Conservation (phyloP, 2,113 vertebrate genomes). For the Drymodes brunneopygia region DNA sequence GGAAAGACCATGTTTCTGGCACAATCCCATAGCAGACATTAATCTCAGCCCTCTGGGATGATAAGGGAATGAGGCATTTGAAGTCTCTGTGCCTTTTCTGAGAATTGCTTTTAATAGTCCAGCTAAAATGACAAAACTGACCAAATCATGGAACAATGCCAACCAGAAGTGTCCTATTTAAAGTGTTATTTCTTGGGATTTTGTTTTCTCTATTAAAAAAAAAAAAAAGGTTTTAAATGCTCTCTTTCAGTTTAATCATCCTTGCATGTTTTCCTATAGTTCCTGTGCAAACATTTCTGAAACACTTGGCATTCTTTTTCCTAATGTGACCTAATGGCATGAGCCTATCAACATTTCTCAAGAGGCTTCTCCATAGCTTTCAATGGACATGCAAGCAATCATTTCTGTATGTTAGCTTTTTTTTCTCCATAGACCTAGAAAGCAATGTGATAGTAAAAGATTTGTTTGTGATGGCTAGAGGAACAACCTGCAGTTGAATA, state of each 20-base stretch:
- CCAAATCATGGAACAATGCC: not conserved
- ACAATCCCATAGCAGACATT: slow-evolving; percentile 52
- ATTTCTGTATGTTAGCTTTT: not conserved
- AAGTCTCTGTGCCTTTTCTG: slow-evolving; percentile 10
- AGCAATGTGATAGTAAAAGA: not conserved
- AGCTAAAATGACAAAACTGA: slow-evolving; percentile 2
- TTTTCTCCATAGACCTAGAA: not conserved
- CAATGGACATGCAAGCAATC: not conserved
- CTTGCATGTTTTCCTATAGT: not conserved
- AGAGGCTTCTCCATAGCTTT: not conserved
- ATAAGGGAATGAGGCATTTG: slow-evolving; percentile 17
- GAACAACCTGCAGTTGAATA: not conserved
- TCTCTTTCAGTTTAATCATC: not conserved
- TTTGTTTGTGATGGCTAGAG: not conserved
- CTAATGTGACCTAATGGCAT: not conserved
- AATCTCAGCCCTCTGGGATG: slow-evolving; percentile 28
- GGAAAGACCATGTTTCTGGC: slow-evolving; percentile 43
- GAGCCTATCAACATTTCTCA: not conserved
- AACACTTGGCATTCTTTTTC: not conserved
- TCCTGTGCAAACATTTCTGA: not conserved
- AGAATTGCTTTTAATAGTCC: slow-evolving; percentile 9
- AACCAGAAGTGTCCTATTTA: not conserved
- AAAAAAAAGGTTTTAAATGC: not conserved
- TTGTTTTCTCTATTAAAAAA: not conserved
- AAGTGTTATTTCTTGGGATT: not conserved